Conservation (phyloP, 1,140 invertebrate genomes). For the Dreissena rostriformis region DNA sequence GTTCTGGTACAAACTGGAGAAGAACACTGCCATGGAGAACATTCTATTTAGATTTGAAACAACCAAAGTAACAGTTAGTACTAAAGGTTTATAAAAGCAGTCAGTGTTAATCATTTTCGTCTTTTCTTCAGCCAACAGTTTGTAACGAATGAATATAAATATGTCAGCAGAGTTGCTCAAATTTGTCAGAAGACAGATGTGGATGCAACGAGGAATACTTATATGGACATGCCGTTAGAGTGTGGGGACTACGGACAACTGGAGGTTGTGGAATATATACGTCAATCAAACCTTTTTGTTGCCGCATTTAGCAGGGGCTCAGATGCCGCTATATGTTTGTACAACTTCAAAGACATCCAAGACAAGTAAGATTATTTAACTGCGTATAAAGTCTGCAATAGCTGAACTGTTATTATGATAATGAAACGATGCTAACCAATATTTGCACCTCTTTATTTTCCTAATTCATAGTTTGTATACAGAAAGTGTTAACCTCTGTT, state of each 20-base stretch:
- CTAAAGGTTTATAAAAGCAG: constrained; percentile 23
- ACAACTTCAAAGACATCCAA: constrained; percentile 14
- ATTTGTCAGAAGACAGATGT: constrained; percentile 20
- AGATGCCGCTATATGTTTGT: constrained; percentile 21
- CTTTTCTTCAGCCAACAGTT: constrained; percentile 37
- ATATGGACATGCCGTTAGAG: constrained; percentile 32
- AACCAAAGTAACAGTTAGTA: neutral
- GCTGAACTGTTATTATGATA: too few species aligned
- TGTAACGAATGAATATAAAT: neutral
- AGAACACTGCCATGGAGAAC: too few species aligned
- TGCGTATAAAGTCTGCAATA: too few species aligned
- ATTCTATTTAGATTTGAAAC: too few species aligned
- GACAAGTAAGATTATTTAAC: constrained; percentile 8
- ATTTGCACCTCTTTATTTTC: too few species aligned
- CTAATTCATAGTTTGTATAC: too few species aligned
- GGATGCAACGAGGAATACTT: constrained; percentile 7
- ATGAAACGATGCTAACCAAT: too few species aligned
- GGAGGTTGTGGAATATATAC: neutral
- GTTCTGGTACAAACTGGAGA: too few species aligned
- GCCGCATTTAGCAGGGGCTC: neutral
- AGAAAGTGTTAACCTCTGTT: too few species aligned
- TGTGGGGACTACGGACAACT: constrained; percentile 20
- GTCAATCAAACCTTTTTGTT: neutral
- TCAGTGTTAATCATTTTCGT: neutral
- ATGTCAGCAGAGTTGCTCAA: constrained; percentile 26